Conservation (phyloP, 2,888 invertebrate species). For the Lithophane semibrunnea region DNA sequence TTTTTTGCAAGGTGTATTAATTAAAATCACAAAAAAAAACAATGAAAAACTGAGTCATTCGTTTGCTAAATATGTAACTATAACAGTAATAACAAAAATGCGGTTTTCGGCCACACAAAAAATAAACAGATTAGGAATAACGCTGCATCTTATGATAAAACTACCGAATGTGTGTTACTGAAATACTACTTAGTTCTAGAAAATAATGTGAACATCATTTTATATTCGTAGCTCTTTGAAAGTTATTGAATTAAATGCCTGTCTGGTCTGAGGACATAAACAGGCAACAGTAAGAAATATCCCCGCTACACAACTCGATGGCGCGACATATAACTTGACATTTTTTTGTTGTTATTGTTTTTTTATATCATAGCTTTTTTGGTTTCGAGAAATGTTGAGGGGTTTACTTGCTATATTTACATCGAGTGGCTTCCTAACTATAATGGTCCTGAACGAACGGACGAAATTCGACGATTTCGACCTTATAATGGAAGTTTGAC, state of each 20-base stretch:
- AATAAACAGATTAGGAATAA: background rate
- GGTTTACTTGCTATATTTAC: no score
- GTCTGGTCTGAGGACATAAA: slow-evolving; percentile 83
- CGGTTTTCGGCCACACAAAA: no score
- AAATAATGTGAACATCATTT: background rate
- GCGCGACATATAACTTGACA: slow-evolving; percentile 73
- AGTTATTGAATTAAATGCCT: slow-evolving; percentile 87
- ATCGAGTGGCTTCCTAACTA: no score
- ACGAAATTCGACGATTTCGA: no score
- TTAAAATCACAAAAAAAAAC: background rate
- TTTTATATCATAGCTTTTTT: no score
- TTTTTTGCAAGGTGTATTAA: background rate
- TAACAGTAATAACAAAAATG: no score
- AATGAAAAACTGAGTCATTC: background rate
- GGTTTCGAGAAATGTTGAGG: no score
- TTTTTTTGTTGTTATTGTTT: slow-evolving; percentile 7
- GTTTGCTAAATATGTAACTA: background rate
- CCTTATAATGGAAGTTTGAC: no score
- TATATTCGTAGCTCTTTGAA: slow-evolving; percentile 69
- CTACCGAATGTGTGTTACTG: no score
- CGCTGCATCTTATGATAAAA: background rate
- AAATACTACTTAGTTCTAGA: no score
- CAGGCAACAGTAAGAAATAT: slow-evolving; percentile 82
- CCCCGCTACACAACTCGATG: slow-evolving; percentile 83
- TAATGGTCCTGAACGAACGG: no score